A percentile compares a stretch with the other conserved stretches of the same genome.
phyloP scores from a whole-genome alignment of 2,113 vertebrate species.

The Enhydra lutris region DNA sequence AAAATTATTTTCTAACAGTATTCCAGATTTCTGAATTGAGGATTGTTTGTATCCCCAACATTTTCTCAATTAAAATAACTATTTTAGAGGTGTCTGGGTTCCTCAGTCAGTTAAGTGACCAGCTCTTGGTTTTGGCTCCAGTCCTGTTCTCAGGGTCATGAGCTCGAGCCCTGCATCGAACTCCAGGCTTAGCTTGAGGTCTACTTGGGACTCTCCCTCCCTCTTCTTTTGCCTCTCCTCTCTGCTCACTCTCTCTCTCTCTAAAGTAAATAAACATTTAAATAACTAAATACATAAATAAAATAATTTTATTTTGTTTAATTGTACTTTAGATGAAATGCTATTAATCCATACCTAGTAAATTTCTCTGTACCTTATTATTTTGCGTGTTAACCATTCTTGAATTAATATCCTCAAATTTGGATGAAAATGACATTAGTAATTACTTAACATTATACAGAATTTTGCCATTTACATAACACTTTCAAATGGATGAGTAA shows the following conservation, averaged over 20 bases:
- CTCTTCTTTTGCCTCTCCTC: background rate
- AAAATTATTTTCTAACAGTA: background rate
- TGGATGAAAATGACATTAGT: background rate
- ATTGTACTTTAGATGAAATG: background rate
- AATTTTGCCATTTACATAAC: background rate
- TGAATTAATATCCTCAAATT: background rate
- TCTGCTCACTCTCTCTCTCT: background rate
- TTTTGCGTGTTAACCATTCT: background rate
- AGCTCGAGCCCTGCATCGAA: accelerated
- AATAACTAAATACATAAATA: background rate
- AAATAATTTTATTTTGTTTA: background rate
- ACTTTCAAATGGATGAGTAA: background rate
- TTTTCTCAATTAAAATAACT: background rate
- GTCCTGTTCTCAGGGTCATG: background rate
- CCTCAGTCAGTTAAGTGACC: background rate
- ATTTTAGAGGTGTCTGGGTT: background rate
- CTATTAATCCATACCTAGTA: background rate
- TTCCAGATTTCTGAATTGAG: background rate
- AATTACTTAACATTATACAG: background rate
- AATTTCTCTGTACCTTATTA: background rate
- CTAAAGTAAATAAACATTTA: background rate
- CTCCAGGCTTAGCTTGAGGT: background rate
- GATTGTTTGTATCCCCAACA: background rate
- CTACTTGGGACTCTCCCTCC: background rate
- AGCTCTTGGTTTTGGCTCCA: background rate